phyloP scores from a whole-genome alignment of 2,888 invertebrate species.

The Diadromus collaris region DNA sequence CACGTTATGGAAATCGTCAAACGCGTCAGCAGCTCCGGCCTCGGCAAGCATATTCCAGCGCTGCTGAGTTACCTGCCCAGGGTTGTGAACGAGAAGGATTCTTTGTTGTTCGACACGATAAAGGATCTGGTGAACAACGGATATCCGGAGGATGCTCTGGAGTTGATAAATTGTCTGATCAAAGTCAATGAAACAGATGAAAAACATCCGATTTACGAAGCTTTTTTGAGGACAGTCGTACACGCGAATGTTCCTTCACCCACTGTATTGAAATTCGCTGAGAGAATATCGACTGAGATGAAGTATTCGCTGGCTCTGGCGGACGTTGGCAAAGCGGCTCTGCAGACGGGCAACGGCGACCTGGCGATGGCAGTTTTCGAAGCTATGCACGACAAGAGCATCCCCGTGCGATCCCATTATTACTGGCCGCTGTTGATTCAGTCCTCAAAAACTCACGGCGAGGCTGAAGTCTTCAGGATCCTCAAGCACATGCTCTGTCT shows the following conservation, averaged over 20 bases:
- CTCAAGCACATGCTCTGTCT: constrained; percentile 82
- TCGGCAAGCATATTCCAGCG: constrained; percentile 77
- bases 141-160: constrained; percentile 80
- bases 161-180: constrained; percentile 79
- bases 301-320: constrained; percentile 77
- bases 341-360: constrained; percentile 80
- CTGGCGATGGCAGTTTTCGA: constrained; percentile 81
- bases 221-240: constrained; percentile 83
- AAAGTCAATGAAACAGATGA: constrained; percentile 42
- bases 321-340: constrained; percentile 82
- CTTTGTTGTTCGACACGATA: constrained; percentile 76
- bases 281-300: not conserved
- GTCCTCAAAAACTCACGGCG: constrained; percentile 81
- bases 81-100: constrained; percentile 66
- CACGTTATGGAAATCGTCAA: constrained; percentile 82
- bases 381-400: constrained; percentile 79
- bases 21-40: constrained; percentile 75
- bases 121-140: constrained; percentile 82
- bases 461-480: constrained; percentile 82
- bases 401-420: constrained; percentile 83
- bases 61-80: constrained; percentile 78
- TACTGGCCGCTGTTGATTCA: constrained; percentile 85
- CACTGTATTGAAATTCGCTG: constrained; percentile 71
- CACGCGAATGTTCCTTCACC: constrained; percentile 79
- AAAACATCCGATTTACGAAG: constrained; percentile 67